phyloP scores from a whole-genome alignment of 2,888 invertebrate genomes.

The Xestia rhomboidea region DNA sequence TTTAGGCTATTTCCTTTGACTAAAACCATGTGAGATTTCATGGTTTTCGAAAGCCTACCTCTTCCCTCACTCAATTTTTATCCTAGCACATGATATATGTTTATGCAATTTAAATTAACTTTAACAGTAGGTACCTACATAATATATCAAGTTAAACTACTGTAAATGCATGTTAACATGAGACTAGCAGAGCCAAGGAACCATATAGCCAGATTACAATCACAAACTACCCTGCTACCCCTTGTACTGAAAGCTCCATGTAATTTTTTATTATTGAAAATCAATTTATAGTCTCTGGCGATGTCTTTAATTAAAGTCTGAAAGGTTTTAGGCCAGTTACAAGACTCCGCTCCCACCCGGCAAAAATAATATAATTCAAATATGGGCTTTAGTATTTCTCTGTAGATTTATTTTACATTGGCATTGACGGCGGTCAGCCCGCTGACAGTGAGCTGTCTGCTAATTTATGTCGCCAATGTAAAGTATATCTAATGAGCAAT shows the following conservation, averaged over 20 bases:
- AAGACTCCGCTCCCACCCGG: too few relatives aligned
- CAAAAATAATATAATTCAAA: too few relatives aligned
- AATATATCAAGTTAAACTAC: not conserved
- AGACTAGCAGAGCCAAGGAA: constrained; percentile 3
- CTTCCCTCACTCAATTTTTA: not conserved
- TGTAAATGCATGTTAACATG: constrained; percentile 10
- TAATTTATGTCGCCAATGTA: too few relatives aligned
- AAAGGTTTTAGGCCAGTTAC: too few relatives aligned
- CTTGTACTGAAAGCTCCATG: not conserved
- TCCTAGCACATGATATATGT: not conserved
- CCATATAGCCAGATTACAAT: not conserved
- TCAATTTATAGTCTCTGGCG: not conserved
- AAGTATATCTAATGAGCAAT: too few relatives aligned
- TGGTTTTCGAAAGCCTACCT: not conserved
- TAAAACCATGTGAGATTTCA: constrained; percentile 22
- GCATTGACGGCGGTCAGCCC: too few relatives aligned
- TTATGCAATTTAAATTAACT: not conserved
- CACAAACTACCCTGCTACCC: not conserved
- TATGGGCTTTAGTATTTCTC: too few relatives aligned
- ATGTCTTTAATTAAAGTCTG: too few relatives aligned
- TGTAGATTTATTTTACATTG: too few relatives aligned
- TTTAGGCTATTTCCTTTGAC: constrained; percentile 32
- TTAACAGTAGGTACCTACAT: not conserved
- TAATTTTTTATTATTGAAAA: not conserved
- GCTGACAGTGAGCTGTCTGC: too few relatives aligned